Conservation (phyloP, 2,888 invertebrate species). For the Eustalomyia histrio region DNA sequence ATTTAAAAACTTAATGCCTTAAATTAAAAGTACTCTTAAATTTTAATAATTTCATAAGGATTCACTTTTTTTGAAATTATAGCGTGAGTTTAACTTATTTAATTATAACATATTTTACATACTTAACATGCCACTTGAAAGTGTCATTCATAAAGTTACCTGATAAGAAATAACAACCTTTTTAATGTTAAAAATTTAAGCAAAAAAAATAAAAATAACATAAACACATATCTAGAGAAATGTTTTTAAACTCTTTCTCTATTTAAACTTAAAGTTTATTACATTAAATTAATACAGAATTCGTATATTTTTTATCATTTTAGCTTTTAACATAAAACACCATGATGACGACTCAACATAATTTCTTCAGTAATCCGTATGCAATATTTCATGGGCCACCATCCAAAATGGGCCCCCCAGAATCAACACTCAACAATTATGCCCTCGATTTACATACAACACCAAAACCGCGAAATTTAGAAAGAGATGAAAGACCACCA, state of each 20-base stretch:
- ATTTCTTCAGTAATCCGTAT: conserved; percentile 79
- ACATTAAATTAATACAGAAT: background rate
- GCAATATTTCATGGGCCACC: conserved; percentile 77
- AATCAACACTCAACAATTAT: conserved; percentile 73
- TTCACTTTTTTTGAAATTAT: too few species aligned
- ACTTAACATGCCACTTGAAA: background rate
- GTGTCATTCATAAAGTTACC: background rate
- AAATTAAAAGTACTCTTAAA: too few species aligned
- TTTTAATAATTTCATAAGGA: too few species aligned
- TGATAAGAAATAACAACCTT: background rate
- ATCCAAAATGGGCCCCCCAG: conserved; percentile 77
- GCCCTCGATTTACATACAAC: conserved; percentile 78
- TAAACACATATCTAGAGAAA: background rate
- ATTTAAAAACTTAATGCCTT: too few species aligned
- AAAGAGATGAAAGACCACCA: conserved; percentile 73
- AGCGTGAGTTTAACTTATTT: too few species aligned
- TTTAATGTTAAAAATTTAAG: background rate
- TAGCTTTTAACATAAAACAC: conserved; percentile 68
- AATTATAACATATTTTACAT: too few species aligned
- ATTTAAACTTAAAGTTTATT: too few species aligned
- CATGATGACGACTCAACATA: conserved; percentile 79
- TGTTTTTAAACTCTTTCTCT: too few species aligned
- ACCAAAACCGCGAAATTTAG: conserved; percentile 76
- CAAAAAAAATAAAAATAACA: too few species aligned
- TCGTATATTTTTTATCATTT: conserved; percentile 25